Percentiles rank a stretch among this genome's conserved stretches.
phyloP scores from a whole-genome alignment of 2,113 vertebrate genomes.

The Pantherophis guttatus region DNA sequence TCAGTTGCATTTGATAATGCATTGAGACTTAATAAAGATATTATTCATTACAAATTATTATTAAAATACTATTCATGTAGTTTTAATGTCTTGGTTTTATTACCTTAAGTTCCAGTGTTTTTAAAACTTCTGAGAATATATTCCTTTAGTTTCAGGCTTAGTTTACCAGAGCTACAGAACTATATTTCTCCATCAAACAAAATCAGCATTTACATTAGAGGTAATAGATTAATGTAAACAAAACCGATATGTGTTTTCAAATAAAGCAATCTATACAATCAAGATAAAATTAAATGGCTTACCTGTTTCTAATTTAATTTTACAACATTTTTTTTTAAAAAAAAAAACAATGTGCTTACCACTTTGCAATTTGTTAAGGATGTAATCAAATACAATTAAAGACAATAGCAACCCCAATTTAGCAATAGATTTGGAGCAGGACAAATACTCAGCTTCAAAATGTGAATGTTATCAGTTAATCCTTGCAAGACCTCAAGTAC shows the following conservation, averaged over 20 bases:
- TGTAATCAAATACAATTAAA: conserved; percentile 58
- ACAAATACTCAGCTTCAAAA: conserved; percentile 3
- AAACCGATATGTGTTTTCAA: not conserved
- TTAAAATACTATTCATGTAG: not conserved
- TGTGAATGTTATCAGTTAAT: not conserved
- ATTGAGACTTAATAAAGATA: not conserved
- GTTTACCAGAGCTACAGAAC: conserved; percentile 7
- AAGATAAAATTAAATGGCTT: not conserved
- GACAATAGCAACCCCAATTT: conserved; percentile 30
- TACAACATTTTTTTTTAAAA: not conserved
- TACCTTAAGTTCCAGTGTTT: not conserved
- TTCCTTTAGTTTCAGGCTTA: not conserved
- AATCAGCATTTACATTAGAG: not conserved
- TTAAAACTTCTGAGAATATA: not conserved
- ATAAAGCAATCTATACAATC: not conserved
- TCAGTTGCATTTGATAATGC: not conserved
- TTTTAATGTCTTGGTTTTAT: not conserved
- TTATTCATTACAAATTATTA: not conserved
- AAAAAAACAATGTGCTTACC: conserved; percentile 38
- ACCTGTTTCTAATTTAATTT: not conserved
- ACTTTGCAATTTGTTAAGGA: conserved; percentile 49
- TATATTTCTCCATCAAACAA: conserved; percentile 20
- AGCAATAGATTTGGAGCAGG: not conserved
- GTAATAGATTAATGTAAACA: not conserved
- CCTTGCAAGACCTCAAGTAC: not conserved